Base-by-base conservation (phyloP, 2,888 invertebrate species). In the Mesoligia furuncula region DNA sequence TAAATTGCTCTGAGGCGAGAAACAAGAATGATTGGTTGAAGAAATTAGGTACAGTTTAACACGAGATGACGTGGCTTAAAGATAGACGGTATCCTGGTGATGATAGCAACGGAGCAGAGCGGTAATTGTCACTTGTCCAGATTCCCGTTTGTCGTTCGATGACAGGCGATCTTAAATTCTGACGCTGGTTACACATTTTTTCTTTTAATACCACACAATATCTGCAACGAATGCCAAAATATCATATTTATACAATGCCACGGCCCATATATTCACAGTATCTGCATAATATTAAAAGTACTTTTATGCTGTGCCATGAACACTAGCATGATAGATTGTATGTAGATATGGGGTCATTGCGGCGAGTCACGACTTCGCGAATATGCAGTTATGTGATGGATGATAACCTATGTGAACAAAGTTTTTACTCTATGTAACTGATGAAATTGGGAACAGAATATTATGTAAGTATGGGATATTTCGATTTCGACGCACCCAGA, bases 41-140 rank as follows among this genome's bases (percentile, higher is more conserved):
- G 59, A 67, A 82, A 85, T 85, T 77, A 36, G 36, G 36, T 36
- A 75, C 79, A 61, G 79, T 73, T 78, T 71, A 75, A 61, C 66
- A 79, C 54, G 62, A 68, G 75, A 64, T 78, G 67, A 81, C 71
- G 42, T 77, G 84, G 17, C 62, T 77, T 65, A 39, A 42, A 65
- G 27, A 61, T 66, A 65, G 20, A 39, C 36, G 36, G 27, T n/a
- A 27, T 51, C 57, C 48, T 70, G 51, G 48, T 13, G 42, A 69
- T 68, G 24, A 76, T 69, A 70, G 20, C 3, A 31, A 11, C 13
- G 20, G 15, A 39, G n/a, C 17, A n/a, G 24, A 15, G 7, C 24
- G 48, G 61, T 51, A 78, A n/a, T 83, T 51, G 1, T 42, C 24
- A 51, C 59, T 31, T 15, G n/a, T 48, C 9, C 24, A 77, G 6